phyloP scores from a whole-genome alignment of 2,888 invertebrate species.

The Villa cingulata region DNA sequence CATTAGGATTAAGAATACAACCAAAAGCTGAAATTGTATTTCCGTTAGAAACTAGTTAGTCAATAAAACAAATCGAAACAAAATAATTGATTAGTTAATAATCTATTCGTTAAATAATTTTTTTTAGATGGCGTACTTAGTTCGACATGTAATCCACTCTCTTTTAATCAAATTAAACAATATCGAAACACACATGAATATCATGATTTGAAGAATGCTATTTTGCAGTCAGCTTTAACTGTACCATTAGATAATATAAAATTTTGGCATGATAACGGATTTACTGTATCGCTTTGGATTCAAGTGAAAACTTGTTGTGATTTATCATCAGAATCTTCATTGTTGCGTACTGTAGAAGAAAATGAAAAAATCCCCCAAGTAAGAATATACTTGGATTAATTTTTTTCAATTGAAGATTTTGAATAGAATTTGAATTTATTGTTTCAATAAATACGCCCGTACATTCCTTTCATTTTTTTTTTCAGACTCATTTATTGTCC shows the following conservation, averaged over 20 bases:
- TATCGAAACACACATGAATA: slow-evolving; percentile 28
- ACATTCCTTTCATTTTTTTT: too few species aligned
- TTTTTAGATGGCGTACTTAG: slow-evolving; percentile 25
- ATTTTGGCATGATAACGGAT: slow-evolving; percentile 29
- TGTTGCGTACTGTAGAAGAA: not conserved
- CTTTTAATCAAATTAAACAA: slow-evolving; percentile 28
- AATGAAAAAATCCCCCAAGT: not conserved
- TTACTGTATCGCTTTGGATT: slow-evolving; percentile 32
- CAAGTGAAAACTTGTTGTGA: slow-evolving; percentile 20
- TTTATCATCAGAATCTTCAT: not conserved
- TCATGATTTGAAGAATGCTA: slow-evolving; percentile 26
- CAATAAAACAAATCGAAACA: not conserved
- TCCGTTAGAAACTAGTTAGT: slow-evolving; percentile 18
- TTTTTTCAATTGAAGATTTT: not conserved
- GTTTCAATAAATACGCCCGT: too few species aligned
- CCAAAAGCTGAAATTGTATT: slow-evolving; percentile 31
- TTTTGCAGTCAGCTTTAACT: slow-evolving; percentile 30
- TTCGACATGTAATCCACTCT: slow-evolving; percentile 23
- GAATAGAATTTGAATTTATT: not conserved
- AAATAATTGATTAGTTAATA: too few species aligned
- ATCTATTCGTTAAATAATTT: too few species aligned
- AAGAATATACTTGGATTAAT: too few species aligned
- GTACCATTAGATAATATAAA: slow-evolving; percentile 29
- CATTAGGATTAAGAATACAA: slow-evolving; percentile 24
- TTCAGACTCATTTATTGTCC: slow-evolving; percentile 33